Evolutionary conservation across 2,113 vertebrate species (phyloP), one percentile per base, ranked within the genome.

Genomic region (Paedocypris sp.): DNA sequence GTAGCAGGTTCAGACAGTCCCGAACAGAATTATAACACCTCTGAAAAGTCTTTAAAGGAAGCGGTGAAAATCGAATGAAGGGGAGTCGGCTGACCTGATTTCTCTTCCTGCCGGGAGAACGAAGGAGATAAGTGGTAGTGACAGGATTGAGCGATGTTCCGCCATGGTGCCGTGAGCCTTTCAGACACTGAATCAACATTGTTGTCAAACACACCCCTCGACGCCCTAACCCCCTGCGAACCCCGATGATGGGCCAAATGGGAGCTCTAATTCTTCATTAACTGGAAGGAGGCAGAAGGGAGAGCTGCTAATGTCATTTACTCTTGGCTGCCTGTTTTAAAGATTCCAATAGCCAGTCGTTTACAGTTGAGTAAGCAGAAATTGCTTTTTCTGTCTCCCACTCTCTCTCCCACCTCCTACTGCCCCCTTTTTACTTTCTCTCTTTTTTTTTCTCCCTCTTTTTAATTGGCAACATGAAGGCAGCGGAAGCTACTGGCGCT

Each of bases 231-330:
- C 88, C 88, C 84, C 84, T 75, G 76, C 86, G 89, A 91, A 89
- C 89, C 87, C 48, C 79, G 87, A 87, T 97, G 92, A 95, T 92
- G 82, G 78, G 80, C 83, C 88, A 95, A 96, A 94, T 89, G 86
- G 89, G 83, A 90, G 78, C 83, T 84, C 88, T 94, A 92, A 96
- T 95, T 96, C 88, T 91, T 92, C 88, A 94, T 96, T 95, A 95
- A 93, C 85, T 88, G 64, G 1, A 52, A 68, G 70, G 67, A 75
- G 88, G 49, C 80, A 80, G 88, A 88, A 77, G 82, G 80, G 83
- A 89, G 88, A 92, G 90, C 90, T 88, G 86, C 83, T 84, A 85
- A 72, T 91, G 89, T 91, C 84, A 92, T 94, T 93, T 92, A 91
- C 83, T 92, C 82, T 84, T 89, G 84, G 81, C 85, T 88, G 88